Conservation (phyloP, 2,113 vertebrate species). For the Pygoscelis antarcticus region DNA sequence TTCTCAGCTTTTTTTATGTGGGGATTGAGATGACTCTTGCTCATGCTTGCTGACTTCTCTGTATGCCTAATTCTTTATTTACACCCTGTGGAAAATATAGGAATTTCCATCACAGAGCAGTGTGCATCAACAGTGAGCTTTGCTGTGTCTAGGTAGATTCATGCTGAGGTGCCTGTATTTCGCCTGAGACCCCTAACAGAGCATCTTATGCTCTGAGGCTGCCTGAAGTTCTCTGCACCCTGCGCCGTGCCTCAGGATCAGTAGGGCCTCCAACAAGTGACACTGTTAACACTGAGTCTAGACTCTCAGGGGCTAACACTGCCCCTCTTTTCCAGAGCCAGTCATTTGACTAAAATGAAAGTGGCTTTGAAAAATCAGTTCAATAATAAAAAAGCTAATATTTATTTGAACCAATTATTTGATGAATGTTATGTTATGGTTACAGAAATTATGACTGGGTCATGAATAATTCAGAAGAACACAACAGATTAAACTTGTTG, state of each 20-base stretch:
- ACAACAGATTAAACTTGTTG: neutral
- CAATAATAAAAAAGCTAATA: neutral
- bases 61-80: neutral
- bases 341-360: neutral
- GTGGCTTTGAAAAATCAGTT: neutral
- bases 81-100: neutral
- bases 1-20: neutral
- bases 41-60: neutral
- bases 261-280: neutral
- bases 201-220: neutral
- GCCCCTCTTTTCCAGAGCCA: neutral
- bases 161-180: neutral
- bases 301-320: neutral
- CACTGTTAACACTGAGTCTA: neutral
- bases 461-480: slow-evolving; percentile 4
- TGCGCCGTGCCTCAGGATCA: neutral
- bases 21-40: neutral
- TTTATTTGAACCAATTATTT: neutral
- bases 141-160: neutral
- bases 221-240: neutral
- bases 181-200: neutral
- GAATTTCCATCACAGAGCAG: neutral
- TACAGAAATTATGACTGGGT: neutral
- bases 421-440: neutral
- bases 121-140: neutral